Evolutionary conservation across 2,888 invertebrate species (phyloP), one percentile per base, ranked within the genome.

Genomic region (Leptinotarsa peninsularis): DNA sequence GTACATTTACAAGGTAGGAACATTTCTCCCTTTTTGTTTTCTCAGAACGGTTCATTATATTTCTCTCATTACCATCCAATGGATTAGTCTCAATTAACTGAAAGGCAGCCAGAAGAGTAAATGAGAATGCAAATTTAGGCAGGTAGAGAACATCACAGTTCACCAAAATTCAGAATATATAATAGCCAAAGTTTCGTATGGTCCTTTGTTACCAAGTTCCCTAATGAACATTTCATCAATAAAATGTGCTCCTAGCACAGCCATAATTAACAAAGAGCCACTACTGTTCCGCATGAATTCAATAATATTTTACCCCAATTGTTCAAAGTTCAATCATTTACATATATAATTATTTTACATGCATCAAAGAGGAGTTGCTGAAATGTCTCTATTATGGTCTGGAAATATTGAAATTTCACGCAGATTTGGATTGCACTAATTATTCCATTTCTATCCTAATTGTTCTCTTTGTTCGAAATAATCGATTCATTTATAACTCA

Each of bases 311-410:
- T 80, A 74, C 77, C 78, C 81, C 82, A 84, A 86, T 86, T 85
- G 87, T 87, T 87, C 87, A 87, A 87, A 87, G 87, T 87, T 87
- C 86, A 86, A 85, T 82, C 84, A 87, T 88, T 87, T 87, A 82
- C 87, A 88, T 88, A 87, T 81, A 87, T 87, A 88, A 88, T 87
- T 87, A 87, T 82, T 80, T 80, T 80, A 80, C 81, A 79, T 78
- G 79, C 83, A 78, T 84, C 84, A 84, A 84, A 84, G 84, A 81
- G 79, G 81, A 69, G 76, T 76, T 74, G 76, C 56, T 72, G 78
- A 14, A 76, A 72, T 79, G 76, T 78, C 70, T 81, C 82, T 82
- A 83, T 81, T 78, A 76, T 76, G 78, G 78, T 3, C 63, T 49
- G 70, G 58, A 17, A 70, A 23, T 58, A 58, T 58, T 70, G 70